Evolutionary conservation across 2,113 vertebrate genomes (phyloP).

Genomic region (Eulacestoma nigropectus): DNA sequence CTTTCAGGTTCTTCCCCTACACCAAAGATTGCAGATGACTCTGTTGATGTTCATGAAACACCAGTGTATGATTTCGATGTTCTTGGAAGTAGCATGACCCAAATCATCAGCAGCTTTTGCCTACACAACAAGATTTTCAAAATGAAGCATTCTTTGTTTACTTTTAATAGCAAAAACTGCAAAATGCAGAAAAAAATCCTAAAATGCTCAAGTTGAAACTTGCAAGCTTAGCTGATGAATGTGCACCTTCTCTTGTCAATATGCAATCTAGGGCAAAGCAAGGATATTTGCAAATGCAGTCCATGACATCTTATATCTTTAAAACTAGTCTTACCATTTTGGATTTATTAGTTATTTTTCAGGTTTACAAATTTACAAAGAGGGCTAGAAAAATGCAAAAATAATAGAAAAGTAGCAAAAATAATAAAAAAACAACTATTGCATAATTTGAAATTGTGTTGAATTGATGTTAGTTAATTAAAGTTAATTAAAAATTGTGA

Average conservation of each 20-base stretch:
- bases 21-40: not conserved
- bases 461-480: not conserved
- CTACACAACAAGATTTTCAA: slow-evolving; percentile 9
- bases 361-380: not conserved
- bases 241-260: not conserved
- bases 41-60: not conserved
- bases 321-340: not conserved
- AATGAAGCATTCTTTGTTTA: slow-evolving; percentile 19
- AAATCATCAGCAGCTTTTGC: not conserved
- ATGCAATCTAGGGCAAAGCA: not conserved
- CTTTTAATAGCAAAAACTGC: not conserved
- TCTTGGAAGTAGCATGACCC: not conserved
- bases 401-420: not conserved
- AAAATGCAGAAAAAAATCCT: not conserved
- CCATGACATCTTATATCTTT: not conserved
- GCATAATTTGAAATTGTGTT: not conserved
- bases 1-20: not conserved
- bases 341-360: not conserved
- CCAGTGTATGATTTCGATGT: not conserved
- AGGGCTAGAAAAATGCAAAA: not conserved
- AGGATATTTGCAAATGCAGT: not conserved
- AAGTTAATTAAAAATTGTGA: not conserved
- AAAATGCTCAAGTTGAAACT: not conserved
- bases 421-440: not conserved
- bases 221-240: not conserved